Conservation (phyloP, 2,113 vertebrate genomes). For the Tamias sibiricus region DNA sequence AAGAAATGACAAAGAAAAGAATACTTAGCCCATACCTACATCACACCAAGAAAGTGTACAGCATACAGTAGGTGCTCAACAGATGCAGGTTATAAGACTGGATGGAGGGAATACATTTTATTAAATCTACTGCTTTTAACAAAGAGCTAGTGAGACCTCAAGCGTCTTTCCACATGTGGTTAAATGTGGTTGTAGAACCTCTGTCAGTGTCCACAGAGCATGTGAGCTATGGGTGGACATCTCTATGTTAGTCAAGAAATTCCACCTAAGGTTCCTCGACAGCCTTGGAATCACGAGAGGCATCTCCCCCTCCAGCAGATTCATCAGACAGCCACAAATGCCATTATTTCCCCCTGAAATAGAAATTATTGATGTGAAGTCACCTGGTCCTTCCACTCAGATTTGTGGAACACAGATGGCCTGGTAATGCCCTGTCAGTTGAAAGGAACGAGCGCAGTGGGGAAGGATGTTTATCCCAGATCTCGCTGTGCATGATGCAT, state of each 20-base stretch:
- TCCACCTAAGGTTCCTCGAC: background rate
- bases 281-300: background rate
- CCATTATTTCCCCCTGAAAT: background rate
- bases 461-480: background rate
- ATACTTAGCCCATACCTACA: background rate
- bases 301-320: background rate
- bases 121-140: background rate
- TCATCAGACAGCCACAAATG: background rate
- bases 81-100: background rate
- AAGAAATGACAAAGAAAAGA: background rate
- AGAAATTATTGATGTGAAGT: background rate
- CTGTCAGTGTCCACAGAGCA: too few relatives aligned
- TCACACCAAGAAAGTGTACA: background rate
- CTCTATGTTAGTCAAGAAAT: background rate
- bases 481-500: background rate
- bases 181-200: background rate
- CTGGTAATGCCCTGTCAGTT: background rate
- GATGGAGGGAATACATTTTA: background rate
- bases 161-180: background rate
- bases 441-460: background rate
- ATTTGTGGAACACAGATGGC: constrained; percentile 33
- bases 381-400: background rate
- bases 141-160: background rate
- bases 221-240: background rate
- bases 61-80: background rate